Evolutionary conservation across 1,140 invertebrate species (phyloP), one percentile per base, ranked within the genome.

Genomic region (Macrobrachium rosenbergii): DNA sequence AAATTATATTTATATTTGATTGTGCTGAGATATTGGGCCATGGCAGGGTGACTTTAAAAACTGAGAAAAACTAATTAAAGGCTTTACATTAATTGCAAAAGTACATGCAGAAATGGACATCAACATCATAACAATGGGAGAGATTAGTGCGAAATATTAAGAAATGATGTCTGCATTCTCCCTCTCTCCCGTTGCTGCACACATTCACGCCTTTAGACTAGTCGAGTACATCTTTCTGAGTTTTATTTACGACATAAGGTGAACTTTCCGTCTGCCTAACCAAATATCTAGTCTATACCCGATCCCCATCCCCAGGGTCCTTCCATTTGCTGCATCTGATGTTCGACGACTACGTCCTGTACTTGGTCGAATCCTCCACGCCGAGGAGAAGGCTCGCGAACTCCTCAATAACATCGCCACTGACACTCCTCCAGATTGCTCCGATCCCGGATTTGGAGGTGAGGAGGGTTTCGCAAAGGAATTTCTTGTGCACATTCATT

Each of bases 301-400:
- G 5, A 6, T 23, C 58, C 85, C 79, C 89, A 89, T 17, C 17
- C 58, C 0, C 82, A 94, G 93, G 93, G 52, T 93, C 93, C 0
- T 94, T 94, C 88, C 93, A 94, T 88, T 90, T 94, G 59, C 90
- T 94, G 63, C 93, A 93, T 84, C 90, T 94, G 21, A 92, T 93
- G 91, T 93, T 93, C 89, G 93, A 94, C 88, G 93, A 94, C 83
- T 94, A 93, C 85, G 92, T 94, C 14, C 86, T 93, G 82, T 93
- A 93, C 82, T 90, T 92, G 62, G 91, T 94, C 2, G 93, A 94
- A 92, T 93, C 76, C 92, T 88, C 10, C 84, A 90, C 69, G 83
- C 67, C n/a, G 87, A 90, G 59, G 87, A 90, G 67, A 89, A 92
- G 73, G 91, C 92, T 12, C 90, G 91, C 21, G 92, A 93, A 77